phyloP scores from a whole-genome alignment of 2,113 vertebrate genomes.

The Apaloderma vittatum region DNA sequence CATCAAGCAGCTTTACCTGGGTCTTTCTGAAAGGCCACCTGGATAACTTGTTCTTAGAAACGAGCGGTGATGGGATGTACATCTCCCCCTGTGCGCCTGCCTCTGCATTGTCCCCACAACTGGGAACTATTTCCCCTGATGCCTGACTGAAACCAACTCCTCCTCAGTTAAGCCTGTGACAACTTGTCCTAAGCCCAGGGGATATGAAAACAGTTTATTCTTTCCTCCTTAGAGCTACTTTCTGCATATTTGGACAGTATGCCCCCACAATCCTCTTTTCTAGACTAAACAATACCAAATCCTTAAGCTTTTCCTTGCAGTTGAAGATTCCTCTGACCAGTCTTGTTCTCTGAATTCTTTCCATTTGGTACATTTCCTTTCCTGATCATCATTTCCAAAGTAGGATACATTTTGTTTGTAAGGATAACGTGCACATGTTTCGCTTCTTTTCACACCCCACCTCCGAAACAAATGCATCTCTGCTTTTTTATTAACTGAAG shows the following conservation, averaged over 20 bases:
- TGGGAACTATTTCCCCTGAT: not conserved
- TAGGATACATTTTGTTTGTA: not conserved
- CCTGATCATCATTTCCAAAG: not conserved
- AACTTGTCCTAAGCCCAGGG: constrained; percentile 21
- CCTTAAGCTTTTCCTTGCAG: constrained; percentile 23
- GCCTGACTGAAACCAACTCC: not conserved
- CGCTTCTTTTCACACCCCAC: constrained; percentile 47
- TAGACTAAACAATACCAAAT: constrained; percentile 59
- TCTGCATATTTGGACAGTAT: constrained; percentile 35
- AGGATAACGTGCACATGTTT: constrained; percentile 2
- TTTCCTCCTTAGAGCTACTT: constrained; percentile 17
- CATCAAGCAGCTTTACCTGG: not conserved
- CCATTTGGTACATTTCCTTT: constrained; percentile 26
- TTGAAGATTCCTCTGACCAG: not conserved
- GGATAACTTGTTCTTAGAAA: not conserved
- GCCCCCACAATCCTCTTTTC: constrained; percentile 15
- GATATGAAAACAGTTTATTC: constrained; percentile 35
- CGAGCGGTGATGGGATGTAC: not conserved
- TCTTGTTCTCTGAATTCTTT: constrained; percentile 51
- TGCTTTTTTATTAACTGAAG: constrained; percentile 19
- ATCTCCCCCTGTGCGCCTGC: not conserved
- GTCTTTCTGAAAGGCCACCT: not conserved
- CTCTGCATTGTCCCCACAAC: not conserved
- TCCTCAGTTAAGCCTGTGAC: constrained; percentile 1
- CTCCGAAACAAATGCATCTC: constrained; percentile 21